Conservation (phyloP, 2,888 invertebrate genomes). For the Thymelicus sylvestris region DNA sequence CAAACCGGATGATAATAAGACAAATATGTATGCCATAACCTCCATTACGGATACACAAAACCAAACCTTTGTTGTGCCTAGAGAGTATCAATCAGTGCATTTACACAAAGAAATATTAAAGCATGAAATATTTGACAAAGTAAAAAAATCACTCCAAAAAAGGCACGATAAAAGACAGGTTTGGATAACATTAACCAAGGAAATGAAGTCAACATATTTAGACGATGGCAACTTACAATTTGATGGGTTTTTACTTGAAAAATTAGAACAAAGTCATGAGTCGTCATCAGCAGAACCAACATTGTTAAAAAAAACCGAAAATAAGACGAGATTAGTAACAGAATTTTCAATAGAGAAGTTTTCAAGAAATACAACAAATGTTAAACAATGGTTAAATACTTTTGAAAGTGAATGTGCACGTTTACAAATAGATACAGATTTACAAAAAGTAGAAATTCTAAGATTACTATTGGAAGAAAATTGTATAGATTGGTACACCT, state of each 20-base stretch:
- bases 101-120: constrained; percentile 27
- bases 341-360: constrained; percentile 35
- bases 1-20: constrained; percentile 33
- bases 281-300: constrained; percentile 16
- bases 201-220: constrained; percentile 37
- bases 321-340: constrained; percentile 25
- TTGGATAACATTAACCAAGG: constrained; percentile 38
- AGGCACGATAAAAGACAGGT: constrained; percentile 36
- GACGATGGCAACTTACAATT: constrained; percentile 37
- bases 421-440: constrained; percentile 29
- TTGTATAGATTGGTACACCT: constrained; percentile 31
- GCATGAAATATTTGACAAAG: constrained; percentile 28
- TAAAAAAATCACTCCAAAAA: constrained; percentile 32
- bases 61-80: constrained; percentile 25
- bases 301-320: constrained; percentile 34
- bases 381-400: constrained; percentile 26
- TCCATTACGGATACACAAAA: constrained; percentile 29
- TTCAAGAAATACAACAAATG: constrained; percentile 36
- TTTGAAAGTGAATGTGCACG: constrained; percentile 39
- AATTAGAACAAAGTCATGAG: constrained; percentile 31
- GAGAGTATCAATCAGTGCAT: constrained; percentile 20
- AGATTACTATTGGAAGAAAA: constrained; percentile 36
- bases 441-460: constrained; percentile 23
- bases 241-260: constrained; percentile 34
- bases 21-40: constrained; percentile 33